Percentiles rank a stretch among this genome's conserved stretches.
Evolutionary conservation across 53 echinoderm and acorn worm genomes (phyloP).

Genomic region (Zoroaster sp.): DNA sequence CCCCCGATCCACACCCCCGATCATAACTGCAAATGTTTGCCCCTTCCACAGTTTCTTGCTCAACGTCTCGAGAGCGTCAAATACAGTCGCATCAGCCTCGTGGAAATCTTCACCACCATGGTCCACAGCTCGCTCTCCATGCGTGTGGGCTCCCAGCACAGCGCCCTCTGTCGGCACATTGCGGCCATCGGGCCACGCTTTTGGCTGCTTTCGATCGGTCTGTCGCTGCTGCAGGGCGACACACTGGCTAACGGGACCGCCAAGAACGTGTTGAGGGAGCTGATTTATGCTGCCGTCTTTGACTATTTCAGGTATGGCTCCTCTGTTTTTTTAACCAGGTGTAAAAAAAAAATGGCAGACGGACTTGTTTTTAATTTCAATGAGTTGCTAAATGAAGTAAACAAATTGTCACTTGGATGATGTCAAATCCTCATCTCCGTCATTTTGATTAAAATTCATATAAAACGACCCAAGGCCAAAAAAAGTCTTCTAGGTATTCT

Average conservation of each 20-base stretch:
- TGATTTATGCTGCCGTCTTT: conserved; percentile 91
- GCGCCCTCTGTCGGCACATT: conserved; percentile 81
- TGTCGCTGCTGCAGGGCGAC: conserved; percentile 91
- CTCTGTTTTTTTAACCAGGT: not conserved
- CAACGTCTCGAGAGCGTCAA: conserved; percentile 86
- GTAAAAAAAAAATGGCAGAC: not conserved
- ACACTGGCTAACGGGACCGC: conserved; percentile 67
- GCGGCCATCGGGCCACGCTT: conserved; percentile 85
- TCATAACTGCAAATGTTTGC: not conserved
- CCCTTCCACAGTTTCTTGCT: conserved; percentile 69
- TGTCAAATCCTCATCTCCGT: not conserved
- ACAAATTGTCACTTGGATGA: not conserved
- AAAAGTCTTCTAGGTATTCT: too few species aligned
- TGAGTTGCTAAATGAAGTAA: not conserved
- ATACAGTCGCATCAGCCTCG: conserved; percentile 82
- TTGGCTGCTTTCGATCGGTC: conserved; percentile 82
- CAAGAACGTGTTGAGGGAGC: conserved; percentile 91
- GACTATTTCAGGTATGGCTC: conserved; percentile 88
- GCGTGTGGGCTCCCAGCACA: conserved; percentile 65
- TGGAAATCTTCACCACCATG: conserved; percentile 84
- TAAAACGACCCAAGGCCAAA: not conserved
- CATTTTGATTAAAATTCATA: too few species aligned
- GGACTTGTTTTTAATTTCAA: not conserved
- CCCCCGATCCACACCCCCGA: too few species aligned
- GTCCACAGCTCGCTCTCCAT: conserved; percentile 83